Evolutionary conservation across 2,797 vertebrate genomes (phyloP), one percentile per base, ranked within the genome.

Genomic region (Acrossocheilus wenchowensis): DNA sequence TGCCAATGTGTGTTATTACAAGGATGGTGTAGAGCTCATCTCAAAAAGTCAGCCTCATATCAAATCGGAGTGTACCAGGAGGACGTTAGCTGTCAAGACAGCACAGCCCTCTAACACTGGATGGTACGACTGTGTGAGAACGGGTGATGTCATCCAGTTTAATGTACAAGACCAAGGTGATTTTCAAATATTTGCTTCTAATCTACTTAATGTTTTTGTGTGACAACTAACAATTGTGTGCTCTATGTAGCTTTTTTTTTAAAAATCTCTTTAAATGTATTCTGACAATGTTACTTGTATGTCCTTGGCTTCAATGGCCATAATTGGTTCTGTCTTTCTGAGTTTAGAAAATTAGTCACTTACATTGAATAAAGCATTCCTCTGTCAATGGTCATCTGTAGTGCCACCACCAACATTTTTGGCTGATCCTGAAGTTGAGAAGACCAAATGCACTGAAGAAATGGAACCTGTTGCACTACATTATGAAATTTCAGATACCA

Each of bases 71-170:
- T 94, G 92, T 14, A 80, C 90, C 12, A 88, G 90, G 86, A 94
- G 89, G 92, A 95, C 91, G 71, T 94, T 99, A 91, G 94, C 97
- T 92, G 94, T 98, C 90, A 95, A 96, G 69, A 93, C 94, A 0
- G 94, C 95, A 78, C 95, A 91, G 92, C 92, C 93, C 19, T 93
- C 94, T n/a, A 95, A 97, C 0, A 92, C 96, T 2, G 97, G 97
- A 87, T 94, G 96, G 83, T 97, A 97, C 12, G 96, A 97, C 92
- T 97, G 96, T 12, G 96, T 97, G 15, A 96, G 94, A 30, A 96
- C 96, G 34, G 95, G 97, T 5, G 97, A 97, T 91, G 96, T 97
- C n/a, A 95, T 96, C 87, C 96, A 95, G 88, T 97, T 97, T 93
- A 96, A 96, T 26, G 91, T 97, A 91, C 94, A 95, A 45, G 94